Percentiles rank a stretch among this genome's conserved stretches.
These are phyloP conservation scores for Dasypus novemcinctus DNA, from an alignment of 2,113 vertebrate genomes.

Conservation along the genomic window DNA sequence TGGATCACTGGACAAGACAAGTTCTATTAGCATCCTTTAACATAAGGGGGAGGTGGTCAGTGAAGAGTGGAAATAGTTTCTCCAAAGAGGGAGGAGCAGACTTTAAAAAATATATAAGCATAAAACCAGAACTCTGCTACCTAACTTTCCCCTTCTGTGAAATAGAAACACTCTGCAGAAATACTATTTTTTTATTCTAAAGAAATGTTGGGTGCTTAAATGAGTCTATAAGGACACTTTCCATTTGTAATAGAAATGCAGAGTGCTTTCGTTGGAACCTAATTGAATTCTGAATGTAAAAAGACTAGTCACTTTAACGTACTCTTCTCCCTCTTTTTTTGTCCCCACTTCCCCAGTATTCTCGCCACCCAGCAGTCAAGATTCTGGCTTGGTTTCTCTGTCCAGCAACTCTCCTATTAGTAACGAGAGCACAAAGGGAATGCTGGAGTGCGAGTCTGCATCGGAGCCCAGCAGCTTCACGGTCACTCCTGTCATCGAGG, in stretches of 20 bases:
- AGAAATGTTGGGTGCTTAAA: neutral
- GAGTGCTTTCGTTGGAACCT: conserved; percentile 37
- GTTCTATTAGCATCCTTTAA: conserved; percentile 35
- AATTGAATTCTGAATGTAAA: conserved; percentile 11
- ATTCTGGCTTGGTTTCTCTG: conserved; percentile 86
- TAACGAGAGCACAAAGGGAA: conserved; percentile 83
- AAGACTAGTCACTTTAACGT: conserved; percentile 20
- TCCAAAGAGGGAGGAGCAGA: neutral
- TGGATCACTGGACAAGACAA: neutral
- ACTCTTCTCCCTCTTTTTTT: conserved; percentile 50
- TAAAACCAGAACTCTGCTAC: neutral
- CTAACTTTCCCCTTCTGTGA: neutral
- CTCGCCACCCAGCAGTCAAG: conserved; percentile 85
- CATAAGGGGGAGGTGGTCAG: neutral
- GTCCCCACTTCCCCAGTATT: conserved; percentile 84
- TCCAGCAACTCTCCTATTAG: conserved; percentile 86
- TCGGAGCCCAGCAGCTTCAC: conserved; percentile 83
- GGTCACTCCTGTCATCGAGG: conserved; percentile 84
- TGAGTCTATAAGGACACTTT: conserved; percentile 15
- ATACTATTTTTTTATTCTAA: neutral
- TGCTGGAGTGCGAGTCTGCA: conserved; percentile 84
- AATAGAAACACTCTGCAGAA: neutral
- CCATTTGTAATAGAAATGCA: conserved; percentile 18
- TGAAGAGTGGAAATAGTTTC: conserved; percentile 1
- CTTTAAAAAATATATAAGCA: neutral